Conservation (phyloP, 1,140 invertebrate species). For the Pogonognathellus flavescens region DNA sequence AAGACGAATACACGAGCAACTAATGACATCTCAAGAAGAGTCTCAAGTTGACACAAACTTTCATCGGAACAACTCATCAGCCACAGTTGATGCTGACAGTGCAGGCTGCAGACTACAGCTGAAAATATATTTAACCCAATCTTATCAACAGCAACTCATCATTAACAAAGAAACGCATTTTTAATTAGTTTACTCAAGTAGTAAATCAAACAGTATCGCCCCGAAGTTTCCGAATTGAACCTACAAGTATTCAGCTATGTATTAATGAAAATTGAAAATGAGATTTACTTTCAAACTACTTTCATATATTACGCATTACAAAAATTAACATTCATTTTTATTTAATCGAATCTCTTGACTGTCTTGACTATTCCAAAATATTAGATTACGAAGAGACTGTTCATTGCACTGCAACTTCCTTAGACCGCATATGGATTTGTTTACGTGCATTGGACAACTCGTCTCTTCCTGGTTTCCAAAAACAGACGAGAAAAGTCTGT, state of each 20-base stretch:
- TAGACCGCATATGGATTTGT: conserved; percentile 3
- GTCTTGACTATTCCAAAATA: conserved; percentile 1
- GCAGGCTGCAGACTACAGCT: background rate
- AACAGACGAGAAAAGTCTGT: background rate
- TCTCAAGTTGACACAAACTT: conserved; percentile 22
- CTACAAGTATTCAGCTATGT: background rate
- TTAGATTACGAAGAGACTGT: too few species aligned
- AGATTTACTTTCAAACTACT: background rate
- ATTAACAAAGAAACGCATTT: background rate
- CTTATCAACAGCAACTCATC: background rate
- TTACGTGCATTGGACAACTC: background rate
- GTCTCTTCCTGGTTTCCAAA: background rate
- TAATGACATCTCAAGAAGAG: background rate
- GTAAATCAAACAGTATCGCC: too few species aligned
- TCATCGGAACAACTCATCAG: conserved; percentile 16
- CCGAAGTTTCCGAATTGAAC: too few species aligned
- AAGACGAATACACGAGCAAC: background rate
- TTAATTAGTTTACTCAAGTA: background rate
- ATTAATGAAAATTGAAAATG: too few species aligned
- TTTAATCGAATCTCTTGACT: background rate
- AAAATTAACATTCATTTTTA: background rate
- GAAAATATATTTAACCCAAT: background rate
- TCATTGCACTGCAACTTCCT: background rate
- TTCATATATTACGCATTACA: too few species aligned
- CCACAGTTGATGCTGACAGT: background rate